Percentiles rank a stretch among this genome's conserved stretches.
phyloP scores from a whole-genome alignment of 2,113 vertebrate species.

The Danio rerio region DNA sequence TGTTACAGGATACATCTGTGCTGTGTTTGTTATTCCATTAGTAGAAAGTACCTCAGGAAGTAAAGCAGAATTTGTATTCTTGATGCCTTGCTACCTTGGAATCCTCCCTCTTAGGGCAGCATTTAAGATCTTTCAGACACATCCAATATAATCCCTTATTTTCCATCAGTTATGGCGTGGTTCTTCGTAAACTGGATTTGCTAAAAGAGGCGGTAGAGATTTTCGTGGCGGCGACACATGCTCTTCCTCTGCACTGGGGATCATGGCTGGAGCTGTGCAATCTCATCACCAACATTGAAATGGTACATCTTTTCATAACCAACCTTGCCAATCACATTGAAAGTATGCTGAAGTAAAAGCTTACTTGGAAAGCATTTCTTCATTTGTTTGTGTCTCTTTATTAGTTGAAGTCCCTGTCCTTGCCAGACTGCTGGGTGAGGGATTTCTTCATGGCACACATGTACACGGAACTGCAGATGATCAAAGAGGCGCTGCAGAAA shows the following conservation, averaged over 20 bases:
- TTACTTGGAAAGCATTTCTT: not conserved
- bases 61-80: too few relatives aligned
- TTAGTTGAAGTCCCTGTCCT: conserved; percentile 93
- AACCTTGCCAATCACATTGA: too few relatives aligned
- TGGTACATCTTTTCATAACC: conserved; percentile 77
- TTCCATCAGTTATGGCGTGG: conserved; percentile 88
- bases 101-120: too few relatives aligned
- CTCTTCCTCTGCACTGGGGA: conserved; percentile 95
- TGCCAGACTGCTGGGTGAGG: conserved; percentile 97
- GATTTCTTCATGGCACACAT: conserved; percentile 99
- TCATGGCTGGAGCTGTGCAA: conserved; percentile 98
- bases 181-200: conserved; percentile 94
- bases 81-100: too few relatives aligned
- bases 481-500: conserved; percentile 96
- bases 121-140: too few relatives aligned
- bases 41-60: too few relatives aligned
- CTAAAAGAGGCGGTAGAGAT: conserved; percentile 95
- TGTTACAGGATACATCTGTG: too few relatives aligned
- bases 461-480: conserved; percentile 98
- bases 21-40: too few relatives aligned
- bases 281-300: conserved; percentile 97
- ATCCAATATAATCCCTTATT: not conserved
- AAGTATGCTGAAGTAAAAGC: not conserved
- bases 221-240: conserved; percentile 92
- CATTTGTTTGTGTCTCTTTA: conserved; percentile 47